Percentiles rank a stretch among this genome's conserved stretches.
These are phyloP conservation scores for Drosophila tropicalis DNA, from an alignment of 1,140 invertebrate genomes.

Conservation along the genomic window DNA sequence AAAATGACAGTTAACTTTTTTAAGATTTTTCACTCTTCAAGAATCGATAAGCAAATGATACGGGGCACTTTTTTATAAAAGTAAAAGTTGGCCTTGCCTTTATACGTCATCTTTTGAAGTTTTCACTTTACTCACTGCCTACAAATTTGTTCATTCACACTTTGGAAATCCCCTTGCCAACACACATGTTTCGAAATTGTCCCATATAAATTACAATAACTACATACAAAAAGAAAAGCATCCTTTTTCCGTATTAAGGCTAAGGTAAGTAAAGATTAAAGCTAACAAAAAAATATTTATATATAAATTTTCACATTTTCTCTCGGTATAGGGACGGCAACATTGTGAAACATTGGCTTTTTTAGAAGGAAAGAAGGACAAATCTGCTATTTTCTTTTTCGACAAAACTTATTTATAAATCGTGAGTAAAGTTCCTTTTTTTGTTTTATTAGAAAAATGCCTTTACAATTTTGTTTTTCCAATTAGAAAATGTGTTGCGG, in stretches of 20 bases:
- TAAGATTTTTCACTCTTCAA: too few relatives aligned
- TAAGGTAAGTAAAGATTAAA: not conserved
- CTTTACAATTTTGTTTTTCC: not conserved
- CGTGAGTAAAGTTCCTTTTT: conserved; percentile 2
- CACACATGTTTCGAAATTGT: not conserved
- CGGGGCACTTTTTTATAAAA: too few relatives aligned
- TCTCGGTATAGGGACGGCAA: not conserved
- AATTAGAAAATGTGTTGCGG: conserved; percentile 61
- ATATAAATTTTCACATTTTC: not conserved
- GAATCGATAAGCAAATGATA: too few relatives aligned
- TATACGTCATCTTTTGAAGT: not conserved
- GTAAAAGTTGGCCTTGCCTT: not conserved
- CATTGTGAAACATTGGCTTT: not conserved
- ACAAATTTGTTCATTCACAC: not conserved
- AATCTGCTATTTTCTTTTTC: not conserved
- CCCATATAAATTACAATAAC: not conserved
- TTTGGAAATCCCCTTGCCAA: not conserved
- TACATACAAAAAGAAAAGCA: not conserved
- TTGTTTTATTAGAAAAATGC: conserved; percentile 25
- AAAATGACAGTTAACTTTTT: too few relatives aligned
- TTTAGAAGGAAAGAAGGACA: conserved; percentile 33
- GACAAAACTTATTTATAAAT: not conserved
- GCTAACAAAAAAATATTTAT: not conserved
- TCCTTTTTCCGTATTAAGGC: conserved; percentile 7
- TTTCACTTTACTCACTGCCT: not conserved